Conservation (phyloP, 2,888 invertebrate genomes). For the Agrochola macilenta region DNA sequence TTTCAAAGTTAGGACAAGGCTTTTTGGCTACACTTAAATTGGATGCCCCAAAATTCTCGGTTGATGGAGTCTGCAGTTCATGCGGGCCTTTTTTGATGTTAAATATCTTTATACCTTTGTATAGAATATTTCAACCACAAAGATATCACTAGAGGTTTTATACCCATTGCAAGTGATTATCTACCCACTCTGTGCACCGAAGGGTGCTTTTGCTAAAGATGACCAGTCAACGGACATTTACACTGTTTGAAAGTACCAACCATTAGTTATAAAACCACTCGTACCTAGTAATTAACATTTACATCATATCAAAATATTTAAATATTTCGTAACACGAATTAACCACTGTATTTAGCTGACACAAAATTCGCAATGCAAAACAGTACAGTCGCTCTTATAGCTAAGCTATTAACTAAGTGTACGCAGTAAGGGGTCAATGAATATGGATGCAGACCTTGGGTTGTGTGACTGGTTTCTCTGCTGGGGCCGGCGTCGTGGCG, state of each 20-base stretch:
- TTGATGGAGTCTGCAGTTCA: neutral
- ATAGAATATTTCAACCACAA: neutral
- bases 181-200: neutral
- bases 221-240: neutral
- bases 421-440: conserved; percentile 49
- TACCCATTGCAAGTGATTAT: neutral
- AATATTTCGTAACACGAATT: conserved; percentile 46
- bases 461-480: conserved; percentile 80
- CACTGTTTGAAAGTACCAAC: conserved; percentile 13
- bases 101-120: neutral
- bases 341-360: conserved; percentile 53
- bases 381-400: conserved; percentile 62
- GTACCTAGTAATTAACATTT: conserved; percentile 46
- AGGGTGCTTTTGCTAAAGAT: neutral
- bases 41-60: neutral
- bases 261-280: conserved; percentile 31
- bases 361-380: conserved; percentile 76
- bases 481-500: conserved; percentile 67
- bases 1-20: neutral
- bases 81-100: neutral
- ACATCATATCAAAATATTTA: conserved; percentile 56
- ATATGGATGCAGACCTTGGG: conserved; percentile 80
- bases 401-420: conserved; percentile 35
- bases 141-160: neutral
- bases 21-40: neutral